A percentile compares a stretch with the other conserved stretches of the same genome.
Evolutionary conservation across 2,797 vertebrate genomes (phyloP).

Genomic region (Sylvilagus floridanus): DNA sequence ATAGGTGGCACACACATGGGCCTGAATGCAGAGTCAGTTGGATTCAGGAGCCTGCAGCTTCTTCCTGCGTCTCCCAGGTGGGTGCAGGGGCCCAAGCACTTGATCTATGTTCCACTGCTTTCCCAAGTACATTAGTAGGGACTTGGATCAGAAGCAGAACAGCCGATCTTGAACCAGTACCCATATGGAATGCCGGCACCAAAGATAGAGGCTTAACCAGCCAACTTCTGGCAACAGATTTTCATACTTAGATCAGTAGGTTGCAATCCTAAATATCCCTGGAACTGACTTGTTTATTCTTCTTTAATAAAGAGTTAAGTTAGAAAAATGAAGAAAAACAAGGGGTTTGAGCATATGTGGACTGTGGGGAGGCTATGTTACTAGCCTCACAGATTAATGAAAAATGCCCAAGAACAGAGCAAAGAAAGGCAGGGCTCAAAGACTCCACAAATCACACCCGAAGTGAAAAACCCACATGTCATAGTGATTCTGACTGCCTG

Average conservation of each 20-base stretch:
- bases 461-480: neutral
- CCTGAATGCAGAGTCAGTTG: neutral
- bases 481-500: neutral
- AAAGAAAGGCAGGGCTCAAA: neutral
- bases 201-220: no score
- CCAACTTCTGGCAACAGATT: neutral
- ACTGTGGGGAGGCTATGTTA: neutral
- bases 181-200: no score
- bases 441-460: neutral
- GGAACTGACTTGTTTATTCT: neutral
- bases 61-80: no score
- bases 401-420: neutral
- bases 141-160: no score
- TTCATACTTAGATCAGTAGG: neutral
- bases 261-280: neutral
- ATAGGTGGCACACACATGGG: neutral
- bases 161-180: no score
- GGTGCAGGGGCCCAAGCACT: no score
- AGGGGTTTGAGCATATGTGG: neutral
- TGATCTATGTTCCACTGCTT: no score
- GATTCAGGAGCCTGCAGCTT: no score
- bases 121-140: no score
- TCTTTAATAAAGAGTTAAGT: slow-evolving; percentile 40
- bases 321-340: neutral
- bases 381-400: neutral